Evolutionary conservation across 2,797 vertebrate genomes (phyloP).

Genomic region (Pogoniulus pusillus): DNA sequence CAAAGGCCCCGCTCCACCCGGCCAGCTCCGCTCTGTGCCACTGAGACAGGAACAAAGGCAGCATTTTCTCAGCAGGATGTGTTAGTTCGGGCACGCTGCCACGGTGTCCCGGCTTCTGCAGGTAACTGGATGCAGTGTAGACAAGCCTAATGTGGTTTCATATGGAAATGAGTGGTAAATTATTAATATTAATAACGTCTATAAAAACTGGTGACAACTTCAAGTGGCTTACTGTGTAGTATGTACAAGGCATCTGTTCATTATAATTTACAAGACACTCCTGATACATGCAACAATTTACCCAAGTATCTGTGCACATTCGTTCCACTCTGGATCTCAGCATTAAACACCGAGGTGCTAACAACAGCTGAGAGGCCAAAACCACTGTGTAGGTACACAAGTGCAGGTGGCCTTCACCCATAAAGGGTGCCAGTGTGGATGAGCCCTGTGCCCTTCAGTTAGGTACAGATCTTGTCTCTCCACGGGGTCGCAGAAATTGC

Average conservation of each 20-base stretch:
- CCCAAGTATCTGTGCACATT: not conserved
- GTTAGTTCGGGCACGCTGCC: slow-evolving; percentile 38
- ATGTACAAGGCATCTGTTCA: slow-evolving; percentile 49
- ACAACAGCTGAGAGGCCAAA: not conserved
- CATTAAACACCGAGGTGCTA: not conserved
- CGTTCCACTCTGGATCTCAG: not conserved
- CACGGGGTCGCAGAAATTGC: not conserved
- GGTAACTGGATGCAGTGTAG: slow-evolving; percentile 53
- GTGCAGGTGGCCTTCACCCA: not conserved
- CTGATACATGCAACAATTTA: not conserved
- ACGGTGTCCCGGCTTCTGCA: not conserved
- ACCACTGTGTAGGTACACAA: not conserved
- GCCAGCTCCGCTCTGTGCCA: rapidly evolving
- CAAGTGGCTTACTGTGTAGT: slow-evolving; percentile 62
- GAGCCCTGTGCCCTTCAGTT: not conserved
- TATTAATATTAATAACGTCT: slow-evolving; percentile 68
- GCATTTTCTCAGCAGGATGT: slow-evolving; percentile 38
- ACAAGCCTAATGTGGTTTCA: slow-evolving; percentile 51
- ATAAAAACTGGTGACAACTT: slow-evolving; percentile 67
- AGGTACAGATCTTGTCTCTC: not conserved
- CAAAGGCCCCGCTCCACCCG: not conserved
- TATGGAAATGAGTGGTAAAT: slow-evolving; percentile 60
- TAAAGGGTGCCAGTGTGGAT: rapidly evolving
- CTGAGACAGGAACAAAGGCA: not conserved
- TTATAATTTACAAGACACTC: slow-evolving; percentile 49